phyloP scores from a whole-genome alignment of 2,888 invertebrate genomes.

The Drosophila pegasa region DNA sequence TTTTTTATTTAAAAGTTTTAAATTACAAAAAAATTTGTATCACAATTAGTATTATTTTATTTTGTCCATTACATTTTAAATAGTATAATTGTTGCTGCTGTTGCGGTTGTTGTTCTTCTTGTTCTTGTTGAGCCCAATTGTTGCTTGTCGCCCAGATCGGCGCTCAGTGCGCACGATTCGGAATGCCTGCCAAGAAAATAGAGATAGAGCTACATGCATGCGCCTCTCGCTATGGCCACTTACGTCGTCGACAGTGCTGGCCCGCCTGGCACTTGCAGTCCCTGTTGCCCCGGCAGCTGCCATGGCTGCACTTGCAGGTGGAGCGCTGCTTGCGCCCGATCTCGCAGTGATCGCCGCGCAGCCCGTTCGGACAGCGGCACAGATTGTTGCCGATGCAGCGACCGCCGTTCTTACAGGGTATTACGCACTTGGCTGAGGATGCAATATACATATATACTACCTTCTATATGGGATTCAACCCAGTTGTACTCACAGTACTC shows the following conservation, averaged over 20 bases:
- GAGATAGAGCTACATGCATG: neutral
- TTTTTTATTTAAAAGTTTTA: conserved; percentile 69
- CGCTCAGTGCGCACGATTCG: conserved; percentile 44
- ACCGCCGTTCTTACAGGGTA: conserved; percentile 96
- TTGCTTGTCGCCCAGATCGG: conserved; percentile 12
- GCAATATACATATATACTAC: neutral
- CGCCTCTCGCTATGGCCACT: conserved; percentile 68
- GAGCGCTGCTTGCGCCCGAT: conserved; percentile 91
- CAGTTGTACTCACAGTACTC: conserved; percentile 92
- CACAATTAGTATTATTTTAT: conserved; percentile 76
- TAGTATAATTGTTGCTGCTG: conserved; percentile 53
- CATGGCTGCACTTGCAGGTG: conserved; percentile 92
- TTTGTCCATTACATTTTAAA: conserved; percentile 61
- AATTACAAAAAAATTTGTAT: conserved; percentile 76
- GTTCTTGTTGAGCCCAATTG: conserved; percentile 40
- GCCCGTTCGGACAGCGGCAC: conserved; percentile 94
- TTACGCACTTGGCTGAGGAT: conserved; percentile 93
- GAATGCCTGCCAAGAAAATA: conserved; percentile 39
- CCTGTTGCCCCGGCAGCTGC: conserved; percentile 89
- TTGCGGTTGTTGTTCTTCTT: too few species aligned
- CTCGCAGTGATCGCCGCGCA: conserved; percentile 96
- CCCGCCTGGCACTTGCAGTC: conserved; percentile 92
- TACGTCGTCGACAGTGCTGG: conserved; percentile 93
- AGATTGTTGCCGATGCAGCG: conserved; percentile 94
- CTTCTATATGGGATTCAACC: too few species aligned